phyloP scores from a whole-genome alignment of 2,888 invertebrate genomes.

The Drosophila austrosaltans region DNA sequence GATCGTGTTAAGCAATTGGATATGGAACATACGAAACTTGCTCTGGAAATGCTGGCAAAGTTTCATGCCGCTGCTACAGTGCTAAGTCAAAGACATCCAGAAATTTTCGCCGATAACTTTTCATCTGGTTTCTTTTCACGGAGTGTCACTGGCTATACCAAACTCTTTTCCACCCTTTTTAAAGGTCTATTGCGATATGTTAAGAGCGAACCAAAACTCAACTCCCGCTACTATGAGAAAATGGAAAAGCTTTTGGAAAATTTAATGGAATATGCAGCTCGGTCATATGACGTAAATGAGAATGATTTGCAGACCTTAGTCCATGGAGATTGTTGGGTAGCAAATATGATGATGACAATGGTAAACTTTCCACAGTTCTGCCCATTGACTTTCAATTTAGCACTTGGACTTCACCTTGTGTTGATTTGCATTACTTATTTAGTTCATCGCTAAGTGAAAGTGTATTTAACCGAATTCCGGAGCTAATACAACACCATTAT shows the following conservation, averaged over 20 bases:
- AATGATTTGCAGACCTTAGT: slow-evolving; percentile 63
- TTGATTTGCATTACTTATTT: slow-evolving; percentile 79
- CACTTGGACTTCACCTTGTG: slow-evolving; percentile 65
- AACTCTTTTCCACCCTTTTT: slow-evolving; percentile 51
- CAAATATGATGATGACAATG: slow-evolving; percentile 65
- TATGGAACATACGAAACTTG: slow-evolving; percentile 80
- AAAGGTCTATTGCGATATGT: slow-evolving; percentile 60
- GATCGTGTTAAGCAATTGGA: slow-evolving; percentile 77
- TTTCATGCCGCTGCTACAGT: slow-evolving; percentile 84
- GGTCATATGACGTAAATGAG: slow-evolving; percentile 52
- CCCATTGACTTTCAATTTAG: slow-evolving; percentile 79
- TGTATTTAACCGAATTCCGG: slow-evolving; percentile 58
- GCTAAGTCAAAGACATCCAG: slow-evolving; percentile 73
- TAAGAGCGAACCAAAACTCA: slow-evolving; percentile 45
- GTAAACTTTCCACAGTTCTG: slow-evolving; percentile 58
- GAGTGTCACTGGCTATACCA: slow-evolving; percentile 39
- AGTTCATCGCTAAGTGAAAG: too few species aligned
- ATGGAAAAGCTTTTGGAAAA: slow-evolving; percentile 47
- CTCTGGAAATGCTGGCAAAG: slow-evolving; percentile 82
- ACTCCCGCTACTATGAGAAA: slow-evolving; percentile 59
- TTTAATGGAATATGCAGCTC: slow-evolving; percentile 72
- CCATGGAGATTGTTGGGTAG: slow-evolving; percentile 80
- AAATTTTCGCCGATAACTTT: slow-evolving; percentile 45
- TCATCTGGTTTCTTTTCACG: slow-evolving; percentile 64
- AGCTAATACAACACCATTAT: slow-evolving; percentile 75